Conservation (phyloP, 2,113 vertebrate species). For the Sorex fumeus region DNA sequence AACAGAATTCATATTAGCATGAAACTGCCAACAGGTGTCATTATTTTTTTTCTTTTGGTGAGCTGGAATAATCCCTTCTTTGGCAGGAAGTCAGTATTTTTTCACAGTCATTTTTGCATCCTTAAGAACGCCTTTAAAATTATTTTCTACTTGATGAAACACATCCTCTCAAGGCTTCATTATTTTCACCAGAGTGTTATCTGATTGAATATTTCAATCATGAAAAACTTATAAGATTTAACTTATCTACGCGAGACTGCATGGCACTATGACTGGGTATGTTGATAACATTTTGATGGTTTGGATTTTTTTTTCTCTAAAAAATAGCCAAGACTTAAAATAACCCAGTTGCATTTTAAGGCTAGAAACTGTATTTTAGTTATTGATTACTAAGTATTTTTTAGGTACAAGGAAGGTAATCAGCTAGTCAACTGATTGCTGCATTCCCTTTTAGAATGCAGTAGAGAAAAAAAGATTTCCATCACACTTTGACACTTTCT, state of each 20-base stretch:
- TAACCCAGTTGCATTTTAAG: constrained; percentile 71
- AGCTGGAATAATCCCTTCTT: constrained; percentile 85
- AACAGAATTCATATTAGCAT: constrained; percentile 84
- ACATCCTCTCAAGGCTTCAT: constrained; percentile 87
- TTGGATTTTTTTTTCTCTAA: constrained; percentile 30
- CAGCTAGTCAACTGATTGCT: background rate
- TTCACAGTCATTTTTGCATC: constrained; percentile 84
- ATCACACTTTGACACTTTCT: constrained; percentile 43
- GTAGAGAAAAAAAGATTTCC: background rate
- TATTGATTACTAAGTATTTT: constrained; percentile 74
- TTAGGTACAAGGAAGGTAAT: background rate
- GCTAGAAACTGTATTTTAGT: constrained; percentile 64
- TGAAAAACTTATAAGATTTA: constrained; percentile 79
- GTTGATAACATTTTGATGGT: constrained; percentile 74
- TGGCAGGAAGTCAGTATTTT: constrained; percentile 84
- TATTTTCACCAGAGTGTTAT: constrained; percentile 88
- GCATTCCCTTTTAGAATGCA: background rate
- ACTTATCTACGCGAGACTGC: constrained; percentile 69
- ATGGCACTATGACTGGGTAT: constrained; percentile 46
- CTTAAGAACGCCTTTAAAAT: constrained; percentile 87
- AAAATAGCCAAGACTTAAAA: constrained; percentile 75
- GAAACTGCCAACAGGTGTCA: constrained; percentile 86
- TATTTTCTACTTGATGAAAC: constrained; percentile 88
- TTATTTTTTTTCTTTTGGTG: constrained; percentile 52
- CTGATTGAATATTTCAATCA: constrained; percentile 90